Evolutionary conservation across 2,888 invertebrate species (phyloP).

Genomic region (Caenorhabditis sinica): DNA sequence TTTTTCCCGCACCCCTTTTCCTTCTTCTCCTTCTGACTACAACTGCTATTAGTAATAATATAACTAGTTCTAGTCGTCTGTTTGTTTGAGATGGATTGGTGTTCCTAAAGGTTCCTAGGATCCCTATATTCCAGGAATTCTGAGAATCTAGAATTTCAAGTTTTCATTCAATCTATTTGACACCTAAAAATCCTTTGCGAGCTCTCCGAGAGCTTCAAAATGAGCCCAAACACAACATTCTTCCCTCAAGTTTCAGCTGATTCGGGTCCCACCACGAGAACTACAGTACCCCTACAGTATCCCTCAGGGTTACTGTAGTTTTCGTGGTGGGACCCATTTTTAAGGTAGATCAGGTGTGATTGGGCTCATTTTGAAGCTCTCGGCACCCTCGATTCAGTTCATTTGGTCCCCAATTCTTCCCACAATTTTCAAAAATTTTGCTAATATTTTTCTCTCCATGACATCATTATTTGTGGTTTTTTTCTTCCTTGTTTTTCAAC

Average conservation of each 20-base stretch:
- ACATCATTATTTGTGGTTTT: neutral
- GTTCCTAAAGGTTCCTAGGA: neutral
- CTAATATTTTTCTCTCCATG: no score
- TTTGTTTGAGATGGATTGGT: neutral
- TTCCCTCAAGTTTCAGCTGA: neutral
- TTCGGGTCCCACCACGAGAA: neutral
- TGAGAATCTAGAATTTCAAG: neutral
- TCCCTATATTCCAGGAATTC: neutral
- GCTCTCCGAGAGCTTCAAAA: neutral
- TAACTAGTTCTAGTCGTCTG: neutral
- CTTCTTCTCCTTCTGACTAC: no score
- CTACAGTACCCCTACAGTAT: no score
- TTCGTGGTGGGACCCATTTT: no score
- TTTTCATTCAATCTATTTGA: no score
- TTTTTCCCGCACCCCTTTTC: no score
- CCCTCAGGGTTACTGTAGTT: no score
- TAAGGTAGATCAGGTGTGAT: neutral
- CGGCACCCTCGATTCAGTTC: neutral
- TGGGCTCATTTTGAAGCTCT: neutral
- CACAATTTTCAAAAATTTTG: neutral
- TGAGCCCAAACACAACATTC: neutral
- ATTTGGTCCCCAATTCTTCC: neutral
- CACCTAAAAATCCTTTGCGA: neutral
- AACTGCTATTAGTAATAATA: slow-evolving; percentile 1
- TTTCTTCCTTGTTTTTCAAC: neutral